A percentile compares a stretch with the other conserved stretches of the same genome.
These are phyloP conservation scores for Dasyurus viverrinus DNA, from an alignment of 2,113 vertebrate genomes.

Conservation along the genomic window DNA sequence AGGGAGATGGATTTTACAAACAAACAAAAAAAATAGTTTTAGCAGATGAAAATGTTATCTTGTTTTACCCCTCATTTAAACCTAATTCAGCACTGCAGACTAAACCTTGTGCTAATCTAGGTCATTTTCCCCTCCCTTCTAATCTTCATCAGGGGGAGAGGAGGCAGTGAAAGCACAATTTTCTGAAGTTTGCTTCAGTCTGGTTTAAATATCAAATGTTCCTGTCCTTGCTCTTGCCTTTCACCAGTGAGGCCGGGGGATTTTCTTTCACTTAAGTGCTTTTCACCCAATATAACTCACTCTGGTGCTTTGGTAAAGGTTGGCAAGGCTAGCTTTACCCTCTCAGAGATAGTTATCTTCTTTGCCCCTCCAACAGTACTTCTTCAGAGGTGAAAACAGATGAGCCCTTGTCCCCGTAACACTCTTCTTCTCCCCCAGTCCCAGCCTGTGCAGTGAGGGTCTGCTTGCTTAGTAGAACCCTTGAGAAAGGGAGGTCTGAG, in stretches of 20 bases:
- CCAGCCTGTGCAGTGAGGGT: background rate
- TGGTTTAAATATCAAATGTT: slow-evolving; percentile 51
- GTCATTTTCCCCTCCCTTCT: slow-evolving; percentile 40
- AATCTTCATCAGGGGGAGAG: background rate
- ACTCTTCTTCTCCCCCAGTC: no score
- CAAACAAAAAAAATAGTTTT: background rate
- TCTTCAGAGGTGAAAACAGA: slow-evolving; percentile 23
- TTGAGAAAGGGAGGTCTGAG: slow-evolving; percentile 45
- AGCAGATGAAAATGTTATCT: background rate
- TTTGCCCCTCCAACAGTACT: slow-evolving; percentile 53
- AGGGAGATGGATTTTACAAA: background rate
- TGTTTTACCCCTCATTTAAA: slow-evolving; percentile 19
- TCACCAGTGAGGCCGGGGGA: slow-evolving; percentile 42
- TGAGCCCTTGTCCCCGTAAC: background rate
- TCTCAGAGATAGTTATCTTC: background rate
- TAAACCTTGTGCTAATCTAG: slow-evolving; percentile 11
- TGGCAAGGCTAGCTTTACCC: slow-evolving; percentile 46
- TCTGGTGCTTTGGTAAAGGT: slow-evolving; percentile 34
- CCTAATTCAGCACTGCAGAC: slow-evolving; percentile 19
- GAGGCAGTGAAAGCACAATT: background rate
- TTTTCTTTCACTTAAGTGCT: slow-evolving; percentile 74
- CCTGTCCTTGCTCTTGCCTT: slow-evolving; percentile 40
- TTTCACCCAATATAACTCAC: slow-evolving; percentile 30
- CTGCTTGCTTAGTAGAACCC: background rate
- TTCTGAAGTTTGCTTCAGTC: slow-evolving; percentile 16